Conservation (phyloP, 2,797 vertebrate genomes). For the Parauchenoglanis ngamensis region DNA sequence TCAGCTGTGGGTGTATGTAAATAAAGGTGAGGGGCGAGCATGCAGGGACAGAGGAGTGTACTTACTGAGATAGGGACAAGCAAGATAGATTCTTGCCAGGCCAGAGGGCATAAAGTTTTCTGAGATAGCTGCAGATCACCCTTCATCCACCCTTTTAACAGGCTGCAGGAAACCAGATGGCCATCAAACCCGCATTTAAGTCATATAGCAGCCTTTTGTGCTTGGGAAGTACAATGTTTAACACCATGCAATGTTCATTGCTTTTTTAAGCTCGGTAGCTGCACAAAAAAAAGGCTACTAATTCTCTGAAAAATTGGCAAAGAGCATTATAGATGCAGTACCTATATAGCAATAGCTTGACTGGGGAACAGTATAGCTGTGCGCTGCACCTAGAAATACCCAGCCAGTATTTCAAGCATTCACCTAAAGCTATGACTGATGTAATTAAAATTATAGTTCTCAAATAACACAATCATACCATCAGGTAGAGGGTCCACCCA, state of each 20-base stretch:
- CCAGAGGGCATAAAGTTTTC: constrained; percentile 48
- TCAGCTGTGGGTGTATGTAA: constrained; percentile 74
- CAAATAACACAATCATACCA: constrained; percentile 69
- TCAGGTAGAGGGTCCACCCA: constrained; percentile 99
- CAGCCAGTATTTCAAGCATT: not conserved
- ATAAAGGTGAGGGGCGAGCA: not conserved
- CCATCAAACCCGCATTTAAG: constrained; percentile 57
- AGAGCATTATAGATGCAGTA: not conserved
- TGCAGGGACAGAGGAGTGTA: constrained; percentile 24
- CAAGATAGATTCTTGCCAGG: constrained; percentile 30
- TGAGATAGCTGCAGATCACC: constrained; percentile 37
- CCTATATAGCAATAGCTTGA: not conserved
- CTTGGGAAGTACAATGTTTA: not conserved
- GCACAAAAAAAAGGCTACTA: not conserved
- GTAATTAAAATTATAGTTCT: not conserved
- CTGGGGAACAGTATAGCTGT: not conserved
- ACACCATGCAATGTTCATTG: not conserved
- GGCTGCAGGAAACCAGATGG: constrained; percentile 68
- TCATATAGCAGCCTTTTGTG: not conserved
- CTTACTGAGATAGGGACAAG: constrained; percentile 34
- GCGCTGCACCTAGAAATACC: not conserved
- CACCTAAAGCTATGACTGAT: not conserved
- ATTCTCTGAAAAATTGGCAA: not conserved
- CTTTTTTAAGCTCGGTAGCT: too few relatives aligned
- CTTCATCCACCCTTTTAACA: constrained; percentile 59